Conservation (phyloP, 2,888 invertebrate species). For the Eupsilia transversa region DNA sequence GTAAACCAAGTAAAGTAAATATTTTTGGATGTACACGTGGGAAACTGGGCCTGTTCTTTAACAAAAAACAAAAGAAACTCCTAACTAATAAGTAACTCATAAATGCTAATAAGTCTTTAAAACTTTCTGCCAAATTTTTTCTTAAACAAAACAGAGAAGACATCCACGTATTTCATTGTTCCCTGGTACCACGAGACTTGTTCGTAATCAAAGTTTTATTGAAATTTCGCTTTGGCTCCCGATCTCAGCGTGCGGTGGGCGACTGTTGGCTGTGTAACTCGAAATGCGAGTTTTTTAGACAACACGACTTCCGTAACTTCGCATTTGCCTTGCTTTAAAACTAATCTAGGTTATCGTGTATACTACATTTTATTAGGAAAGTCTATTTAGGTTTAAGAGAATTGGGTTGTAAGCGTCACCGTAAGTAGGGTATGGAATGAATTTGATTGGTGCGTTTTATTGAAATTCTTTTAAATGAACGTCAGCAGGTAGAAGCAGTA, state of each 20-base stretch:
- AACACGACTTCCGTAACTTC: slow-evolving; percentile 44
- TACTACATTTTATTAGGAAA: slow-evolving; percentile 38
- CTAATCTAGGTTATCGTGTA: slow-evolving; percentile 48
- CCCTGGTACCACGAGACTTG: slow-evolving; percentile 43
- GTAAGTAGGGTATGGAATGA: neutral
- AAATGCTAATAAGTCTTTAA: slow-evolving; percentile 33
- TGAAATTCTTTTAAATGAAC: neutral
- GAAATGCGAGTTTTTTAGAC: slow-evolving; percentile 59
- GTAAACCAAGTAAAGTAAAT: neutral
- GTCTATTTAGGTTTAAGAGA: slow-evolving; percentile 13
- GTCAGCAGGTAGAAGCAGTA: too few species aligned
- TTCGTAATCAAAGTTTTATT: slow-evolving; percentile 66
- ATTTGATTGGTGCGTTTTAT: neutral
- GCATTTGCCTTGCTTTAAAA: slow-evolving; percentile 57
- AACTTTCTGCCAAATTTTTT: slow-evolving; percentile 32
- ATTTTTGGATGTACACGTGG: neutral
- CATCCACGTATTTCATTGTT: slow-evolving; percentile 57
- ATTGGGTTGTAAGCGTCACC: neutral
- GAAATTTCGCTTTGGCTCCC: slow-evolving; percentile 57
- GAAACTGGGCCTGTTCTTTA: neutral
- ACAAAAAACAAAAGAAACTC: slow-evolving; percentile 25
- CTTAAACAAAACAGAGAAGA: slow-evolving; percentile 36
- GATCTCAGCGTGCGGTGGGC: slow-evolving; percentile 50
- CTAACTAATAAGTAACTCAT: slow-evolving; percentile 14
- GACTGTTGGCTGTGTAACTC: slow-evolving; percentile 41